phyloP scores from a whole-genome alignment of 2,113 vertebrate genomes.

The Pelusios castaneus region DNA sequence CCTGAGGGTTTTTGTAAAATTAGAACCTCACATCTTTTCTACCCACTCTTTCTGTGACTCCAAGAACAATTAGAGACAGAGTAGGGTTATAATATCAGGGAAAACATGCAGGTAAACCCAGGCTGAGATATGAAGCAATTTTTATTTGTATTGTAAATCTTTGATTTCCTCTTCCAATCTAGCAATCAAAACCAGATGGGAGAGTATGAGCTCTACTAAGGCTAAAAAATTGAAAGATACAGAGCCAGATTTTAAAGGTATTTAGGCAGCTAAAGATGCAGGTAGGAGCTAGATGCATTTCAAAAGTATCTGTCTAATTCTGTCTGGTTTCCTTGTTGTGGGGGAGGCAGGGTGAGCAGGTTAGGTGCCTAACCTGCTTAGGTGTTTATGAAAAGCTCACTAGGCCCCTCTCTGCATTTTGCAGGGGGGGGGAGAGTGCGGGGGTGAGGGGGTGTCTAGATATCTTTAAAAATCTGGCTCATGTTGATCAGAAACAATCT shows the following conservation, averaged over 20 bases:
- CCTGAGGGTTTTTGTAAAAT: fast-evolving
- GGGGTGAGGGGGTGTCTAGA: background rate
- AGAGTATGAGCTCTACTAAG: background rate
- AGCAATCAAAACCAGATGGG: background rate
- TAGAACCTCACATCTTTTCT: background rate
- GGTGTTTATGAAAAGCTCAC: background rate
- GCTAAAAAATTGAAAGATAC: background rate
- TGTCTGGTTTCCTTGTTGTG: too few relatives aligned
- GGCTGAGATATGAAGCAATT: background rate
- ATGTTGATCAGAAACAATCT: background rate
- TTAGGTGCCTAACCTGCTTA: background rate
- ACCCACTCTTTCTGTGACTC: background rate
- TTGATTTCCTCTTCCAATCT: background rate
- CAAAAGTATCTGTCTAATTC: too few relatives aligned
- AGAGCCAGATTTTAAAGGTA: background rate
- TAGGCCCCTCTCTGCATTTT: background rate
- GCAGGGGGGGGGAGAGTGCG: too few relatives aligned
- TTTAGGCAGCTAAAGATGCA: background rate
- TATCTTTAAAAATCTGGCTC: background rate
- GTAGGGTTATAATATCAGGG: background rate
- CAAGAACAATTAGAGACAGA: background rate
- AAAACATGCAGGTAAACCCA: background rate
- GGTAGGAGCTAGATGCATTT: too few relatives aligned
- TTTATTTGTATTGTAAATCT: background rate
- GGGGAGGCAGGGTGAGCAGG: too few relatives aligned